Evolutionary conservation across 1,140 invertebrate species (phyloP), one percentile per base, ranked within the genome.

Genomic region (Temnothorax curvispinosus): DNA sequence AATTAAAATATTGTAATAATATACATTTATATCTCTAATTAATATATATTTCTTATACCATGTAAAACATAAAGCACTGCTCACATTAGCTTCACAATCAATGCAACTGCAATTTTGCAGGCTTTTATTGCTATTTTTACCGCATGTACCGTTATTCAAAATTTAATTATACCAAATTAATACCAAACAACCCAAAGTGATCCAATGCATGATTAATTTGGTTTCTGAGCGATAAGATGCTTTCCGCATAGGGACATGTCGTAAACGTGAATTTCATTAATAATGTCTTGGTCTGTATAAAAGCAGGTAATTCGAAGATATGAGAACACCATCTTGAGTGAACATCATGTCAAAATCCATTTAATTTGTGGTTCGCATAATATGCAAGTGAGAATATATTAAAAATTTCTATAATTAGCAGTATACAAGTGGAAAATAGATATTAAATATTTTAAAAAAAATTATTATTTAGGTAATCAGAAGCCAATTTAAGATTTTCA

Each of bases 161-260:
- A 82, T 47, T 82, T 82, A 82, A 72, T 72, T 72, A 82, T 35
- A 72, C 13, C 41, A 44, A 58, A 6, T 6, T 21, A 72, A 72
- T 35, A 72, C 13, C 41, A 44, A 58, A 6, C 11, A 44, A 72
- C 6, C 2, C n/a, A 7, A 44, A 44, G 15, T 8, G 18, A 71
- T 71, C 72, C 8, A 72, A 58, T n/a, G n/a, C n/a, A n/a, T n/a
- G n/a, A n/a, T 74, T 72, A 82, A 82, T 82, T 32, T 58, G 11
- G 21, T 82, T 82, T 74, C 27, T 82, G 44, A n/a, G 15, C 50
- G 15, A 9, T 58, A 56, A 56, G 8, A 3, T 15, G 52, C 27
- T 72, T 81, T 56, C 52, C 13, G 5, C 38, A 50, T 35, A 71
- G 8, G 5, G 6, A 21, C 18, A 4, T 41, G 6, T 6, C 15